Evolutionary conservation across 2,888 invertebrate genomes (phyloP).

Genomic region (Bombylius discolor): DNA sequence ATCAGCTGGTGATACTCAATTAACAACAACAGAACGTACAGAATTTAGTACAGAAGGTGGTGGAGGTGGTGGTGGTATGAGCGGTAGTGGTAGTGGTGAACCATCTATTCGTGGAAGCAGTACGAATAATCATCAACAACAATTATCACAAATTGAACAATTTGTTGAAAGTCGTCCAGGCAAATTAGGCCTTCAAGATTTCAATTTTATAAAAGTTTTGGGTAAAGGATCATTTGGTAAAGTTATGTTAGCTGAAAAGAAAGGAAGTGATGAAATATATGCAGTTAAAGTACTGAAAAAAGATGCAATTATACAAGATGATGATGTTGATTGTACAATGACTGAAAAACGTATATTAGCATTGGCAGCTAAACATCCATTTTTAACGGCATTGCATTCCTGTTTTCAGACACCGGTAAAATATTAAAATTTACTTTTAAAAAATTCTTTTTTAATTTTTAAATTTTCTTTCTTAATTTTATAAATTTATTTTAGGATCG

Average conservation of each 20-base stretch:
- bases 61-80: constrained; percentile 20
- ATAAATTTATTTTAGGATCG: constrained; percentile 50
- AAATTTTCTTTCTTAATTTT: background rate
- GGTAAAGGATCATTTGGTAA: constrained; percentile 99
- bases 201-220: constrained; percentile 94
- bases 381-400: constrained; percentile 91
- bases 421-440: constrained; percentile 10
- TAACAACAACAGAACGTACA: constrained; percentile 34
- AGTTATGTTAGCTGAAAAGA: constrained; percentile 94
- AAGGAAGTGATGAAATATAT: constrained; percentile 80
- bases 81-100: constrained; percentile 23
- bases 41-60: constrained; percentile 21
- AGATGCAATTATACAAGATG: constrained; percentile 95
- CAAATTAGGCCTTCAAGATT: constrained; percentile 71
- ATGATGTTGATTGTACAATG: constrained; percentile 98
- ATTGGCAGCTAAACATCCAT: constrained; percentile 94
- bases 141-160: constrained; percentile 25
- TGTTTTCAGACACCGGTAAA: constrained; percentile 86
- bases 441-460: background rate
- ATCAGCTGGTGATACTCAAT: constrained; percentile 37
- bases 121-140: constrained; percentile 13
- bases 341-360: constrained; percentile 95
- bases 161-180: constrained; percentile 30
- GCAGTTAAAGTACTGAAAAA: constrained; percentile 88
- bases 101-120: constrained; percentile 16